These are phyloP conservation scores for Melanchra persicariae DNA, from an alignment of 2,888 invertebrate genomes.

Conservation along the genomic window DNA sequence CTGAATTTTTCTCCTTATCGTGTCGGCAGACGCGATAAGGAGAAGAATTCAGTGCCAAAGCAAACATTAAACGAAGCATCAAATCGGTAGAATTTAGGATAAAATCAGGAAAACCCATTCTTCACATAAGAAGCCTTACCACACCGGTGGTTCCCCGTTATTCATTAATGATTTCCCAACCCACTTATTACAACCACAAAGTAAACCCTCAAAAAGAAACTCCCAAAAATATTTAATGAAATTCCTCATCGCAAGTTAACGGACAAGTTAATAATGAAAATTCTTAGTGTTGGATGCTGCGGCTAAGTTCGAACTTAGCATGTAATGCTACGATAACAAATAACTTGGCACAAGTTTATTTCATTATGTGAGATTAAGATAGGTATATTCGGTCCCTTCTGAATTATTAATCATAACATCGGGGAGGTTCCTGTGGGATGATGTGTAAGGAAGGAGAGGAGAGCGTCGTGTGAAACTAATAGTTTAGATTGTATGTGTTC, in stretches of 20 bases:
- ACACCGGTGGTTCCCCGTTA: neutral
- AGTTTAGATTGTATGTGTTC: neutral
- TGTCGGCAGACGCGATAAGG: too few relatives aligned
- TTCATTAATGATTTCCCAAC: conserved; percentile 2
- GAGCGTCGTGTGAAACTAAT: neutral
- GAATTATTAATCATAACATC: conserved; percentile 79
- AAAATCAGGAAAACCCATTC: neutral
- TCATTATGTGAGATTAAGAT: conserved; percentile 61
- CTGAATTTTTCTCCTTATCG: too few relatives aligned
- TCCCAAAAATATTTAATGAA: conserved; percentile 54
- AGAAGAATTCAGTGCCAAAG: too few relatives aligned
- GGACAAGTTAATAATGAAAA: conserved; percentile 63
- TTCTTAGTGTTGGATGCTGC: conserved; percentile 58
- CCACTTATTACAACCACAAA: conserved; percentile 12
- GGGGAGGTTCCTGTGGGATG: conserved; percentile 64
- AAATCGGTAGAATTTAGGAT: neutral
- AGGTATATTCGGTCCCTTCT: conserved; percentile 55
- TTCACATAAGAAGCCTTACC: neutral
- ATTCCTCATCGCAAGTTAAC: conserved; percentile 39
- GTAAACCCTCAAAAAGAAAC: conserved; percentile 24
- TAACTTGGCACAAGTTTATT: conserved; percentile 61
- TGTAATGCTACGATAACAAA: conserved; percentile 60
- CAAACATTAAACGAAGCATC: too few relatives aligned
- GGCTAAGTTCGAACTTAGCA: conserved; percentile 44
- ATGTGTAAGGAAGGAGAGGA: conserved; percentile 39